Evolutionary conservation across 2,797 vertebrate genomes (phyloP), one percentile per base, ranked within the genome.

Genomic region (Gymnocypris eckloni): DNA sequence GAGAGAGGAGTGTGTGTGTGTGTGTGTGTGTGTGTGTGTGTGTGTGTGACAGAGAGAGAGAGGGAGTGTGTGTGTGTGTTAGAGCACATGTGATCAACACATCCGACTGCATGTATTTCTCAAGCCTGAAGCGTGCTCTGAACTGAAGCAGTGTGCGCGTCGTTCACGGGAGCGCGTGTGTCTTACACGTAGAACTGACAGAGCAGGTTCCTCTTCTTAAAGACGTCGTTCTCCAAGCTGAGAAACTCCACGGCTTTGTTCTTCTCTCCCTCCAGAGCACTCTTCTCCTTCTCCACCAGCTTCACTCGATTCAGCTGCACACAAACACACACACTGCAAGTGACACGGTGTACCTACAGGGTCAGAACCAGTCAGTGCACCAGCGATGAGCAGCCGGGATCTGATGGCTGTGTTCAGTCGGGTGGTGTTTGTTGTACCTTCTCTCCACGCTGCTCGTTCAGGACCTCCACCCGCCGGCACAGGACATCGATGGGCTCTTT

Each of bases 201-300:
- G 66, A 99, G 95, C 6, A 90, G 93, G 92, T 95, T 98, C 93
- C 97, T 99, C 90, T 97, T 97, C 91, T 94, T 97, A 90, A 98
- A 97, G 87, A 97, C 95, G 89, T 96, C 95, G 86, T 99, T 99
- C 94, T 99, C 98, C 92, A 98, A 91, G 37, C 88, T 92, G 82
- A 99, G 97, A 92, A 98, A 99, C 92, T 98, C 97, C 77, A 98
- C 94, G 2, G 98, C 98, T 90, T 96, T 95, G 88, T 99, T 98
- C 93, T 95, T 98, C 87, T 99, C 98, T 45, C 92, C 97, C 92
- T 99, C 98, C 92, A 99, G 93, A 73, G 97, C 94, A 88, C 98
- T 97, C 89, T 99, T 99, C 94, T 99, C 98, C 91, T 97, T 99
- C 93, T 99, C 98, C 83, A 99, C 98, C 56, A 98, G 92, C 91